Evolutionary conservation across 2,113 vertebrate genomes (phyloP).

Genomic region (Micromys minutus): DNA sequence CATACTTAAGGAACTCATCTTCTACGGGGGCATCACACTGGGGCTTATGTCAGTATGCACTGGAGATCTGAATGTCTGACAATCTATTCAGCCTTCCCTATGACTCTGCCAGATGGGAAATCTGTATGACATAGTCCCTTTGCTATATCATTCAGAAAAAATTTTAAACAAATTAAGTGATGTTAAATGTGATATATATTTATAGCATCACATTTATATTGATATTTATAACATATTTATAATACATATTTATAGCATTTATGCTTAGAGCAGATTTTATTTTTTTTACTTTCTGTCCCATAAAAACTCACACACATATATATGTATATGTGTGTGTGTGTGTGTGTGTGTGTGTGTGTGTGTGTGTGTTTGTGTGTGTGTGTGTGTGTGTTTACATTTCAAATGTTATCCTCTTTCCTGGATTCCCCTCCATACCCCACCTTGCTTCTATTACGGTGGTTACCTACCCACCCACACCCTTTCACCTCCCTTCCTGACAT

Average conservation of each 20-base stretch:
- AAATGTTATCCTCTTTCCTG: no score
- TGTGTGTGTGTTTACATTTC: no score
- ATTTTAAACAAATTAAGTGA: conserved; percentile 36
- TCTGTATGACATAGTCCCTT: neutral
- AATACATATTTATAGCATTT: neutral
- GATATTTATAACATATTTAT: neutral
- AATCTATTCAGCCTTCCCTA: neutral
- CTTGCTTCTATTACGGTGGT: no score
- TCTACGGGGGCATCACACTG: neutral
- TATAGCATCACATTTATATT: no score
- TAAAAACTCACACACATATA: no score
- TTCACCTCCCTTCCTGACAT: no score
- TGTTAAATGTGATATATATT: neutral
- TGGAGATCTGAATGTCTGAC: neutral
- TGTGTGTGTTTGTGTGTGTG: no score
- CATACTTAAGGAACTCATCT: conserved; percentile 23
- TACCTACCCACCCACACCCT: no score
- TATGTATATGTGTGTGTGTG: no score
- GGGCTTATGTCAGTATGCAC: neutral
- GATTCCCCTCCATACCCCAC: no score
- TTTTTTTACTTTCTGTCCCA: neutral
- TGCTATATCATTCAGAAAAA: neutral
- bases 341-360: no score
- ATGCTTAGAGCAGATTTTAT: neutral
- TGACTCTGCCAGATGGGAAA: neutral